These are phyloP conservation scores for Oscarella lobularis DNA, from an alignment of 37 sponge, comb jelly and placozoan genomes.

Conservation along the genomic window DNA sequence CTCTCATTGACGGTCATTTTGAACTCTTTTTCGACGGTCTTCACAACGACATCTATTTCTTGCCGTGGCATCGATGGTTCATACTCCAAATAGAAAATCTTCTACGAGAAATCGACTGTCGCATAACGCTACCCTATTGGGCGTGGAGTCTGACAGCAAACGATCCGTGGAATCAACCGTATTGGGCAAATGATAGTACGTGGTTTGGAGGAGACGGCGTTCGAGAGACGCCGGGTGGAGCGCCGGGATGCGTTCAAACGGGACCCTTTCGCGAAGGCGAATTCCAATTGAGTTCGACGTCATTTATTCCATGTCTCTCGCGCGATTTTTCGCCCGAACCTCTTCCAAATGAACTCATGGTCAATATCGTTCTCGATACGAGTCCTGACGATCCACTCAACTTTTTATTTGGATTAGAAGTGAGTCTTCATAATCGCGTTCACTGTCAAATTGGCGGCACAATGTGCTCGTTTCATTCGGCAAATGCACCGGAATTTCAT, in stretches of 20 bases:
- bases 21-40: constrained; percentile 11
- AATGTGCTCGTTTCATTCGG: constrained; percentile 20
- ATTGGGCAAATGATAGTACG: constrained; percentile 12
- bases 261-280: constrained; percentile 13
- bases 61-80: constrained; percentile 41
- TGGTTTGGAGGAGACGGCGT: constrained; percentile 38
- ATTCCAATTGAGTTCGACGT: constrained; percentile 2
- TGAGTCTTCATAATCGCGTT: constrained; percentile 15
- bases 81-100: constrained; percentile 32
- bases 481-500: constrained; percentile 32
- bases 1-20: constrained; percentile 14
- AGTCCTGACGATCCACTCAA: constrained; percentile 5
- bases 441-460: constrained; percentile 28
- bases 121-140: constrained; percentile 37
- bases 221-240: neutral
- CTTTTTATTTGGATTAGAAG: neutral
- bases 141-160: constrained; percentile 37
- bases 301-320: neutral
- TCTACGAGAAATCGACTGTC: constrained; percentile 21
- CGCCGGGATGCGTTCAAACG: constrained; percentile 5
- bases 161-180: neutral
- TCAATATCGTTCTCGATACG: neutral
- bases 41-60: constrained; percentile 12
- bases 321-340: constrained; percentile 8
- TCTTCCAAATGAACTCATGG: neutral